phyloP scores from a whole-genome alignment of 1,140 invertebrate genomes.

The Heterodera schachtii region DNA sequence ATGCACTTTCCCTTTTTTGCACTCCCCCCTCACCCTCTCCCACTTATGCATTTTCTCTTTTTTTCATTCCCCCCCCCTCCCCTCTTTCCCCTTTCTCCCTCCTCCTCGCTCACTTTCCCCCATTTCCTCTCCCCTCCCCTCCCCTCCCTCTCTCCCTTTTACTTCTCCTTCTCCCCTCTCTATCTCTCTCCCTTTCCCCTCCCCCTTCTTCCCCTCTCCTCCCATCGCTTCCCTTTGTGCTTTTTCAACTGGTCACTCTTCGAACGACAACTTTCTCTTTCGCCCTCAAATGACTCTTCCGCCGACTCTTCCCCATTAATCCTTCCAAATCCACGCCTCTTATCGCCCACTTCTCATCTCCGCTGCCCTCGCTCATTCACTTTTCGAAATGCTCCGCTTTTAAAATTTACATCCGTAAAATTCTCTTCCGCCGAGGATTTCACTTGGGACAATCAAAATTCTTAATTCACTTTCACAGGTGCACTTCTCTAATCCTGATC shows the following conservation, averaged over 20 bases:
- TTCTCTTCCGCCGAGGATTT: background rate
- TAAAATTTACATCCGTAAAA: background rate
- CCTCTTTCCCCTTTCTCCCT: background rate
- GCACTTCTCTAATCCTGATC: too few species aligned
- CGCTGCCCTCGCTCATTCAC: background rate
- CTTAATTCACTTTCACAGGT: too few species aligned
- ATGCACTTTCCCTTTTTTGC: background rate
- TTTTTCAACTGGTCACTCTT: background rate
- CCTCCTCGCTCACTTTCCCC: background rate
- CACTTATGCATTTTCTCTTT: background rate
- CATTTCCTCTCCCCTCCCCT: too few species aligned
- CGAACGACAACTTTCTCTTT: background rate
- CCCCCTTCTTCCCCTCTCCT: background rate
- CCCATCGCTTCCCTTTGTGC: background rate
- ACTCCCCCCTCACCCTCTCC: too few species aligned
- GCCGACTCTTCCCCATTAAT: background rate
- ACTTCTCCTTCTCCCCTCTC: background rate
- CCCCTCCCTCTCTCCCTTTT: background rate
- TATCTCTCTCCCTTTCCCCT: background rate
- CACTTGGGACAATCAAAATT: background rate
- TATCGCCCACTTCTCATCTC: slow-evolving; percentile 11
- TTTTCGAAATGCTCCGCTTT: background rate
- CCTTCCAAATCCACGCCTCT: slow-evolving; percentile 6
- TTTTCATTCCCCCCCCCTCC: background rate
- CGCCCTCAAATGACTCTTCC: background rate